Evolutionary conservation across 2,113 vertebrate genomes (phyloP).

Genomic region (Phylloscopus trochilus): DNA sequence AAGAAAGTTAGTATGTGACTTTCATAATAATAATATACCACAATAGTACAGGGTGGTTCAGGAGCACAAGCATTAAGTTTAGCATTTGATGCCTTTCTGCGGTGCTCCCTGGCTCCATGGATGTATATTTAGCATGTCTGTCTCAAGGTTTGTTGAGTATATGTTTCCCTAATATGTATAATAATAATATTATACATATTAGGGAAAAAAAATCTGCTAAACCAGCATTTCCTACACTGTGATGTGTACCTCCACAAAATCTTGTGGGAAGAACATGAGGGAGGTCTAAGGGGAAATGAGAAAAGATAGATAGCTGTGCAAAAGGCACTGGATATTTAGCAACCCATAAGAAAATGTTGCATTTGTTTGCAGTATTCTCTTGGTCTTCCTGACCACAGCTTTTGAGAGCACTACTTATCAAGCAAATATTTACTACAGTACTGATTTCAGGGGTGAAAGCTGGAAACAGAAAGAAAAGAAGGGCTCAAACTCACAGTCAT

Average conservation of each 20-base stretch:
- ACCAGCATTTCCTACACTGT: background rate
- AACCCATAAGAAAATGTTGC: background rate
- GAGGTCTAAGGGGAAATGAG: background rate
- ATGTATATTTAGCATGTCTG: background rate
- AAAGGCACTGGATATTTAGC: background rate
- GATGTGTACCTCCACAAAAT: background rate
- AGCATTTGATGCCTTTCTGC: background rate
- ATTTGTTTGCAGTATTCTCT: background rate
- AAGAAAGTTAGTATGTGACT: background rate
- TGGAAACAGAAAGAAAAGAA: background rate
- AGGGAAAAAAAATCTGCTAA: background rate
- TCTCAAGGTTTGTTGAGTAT: background rate
- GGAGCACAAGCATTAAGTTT: background rate
- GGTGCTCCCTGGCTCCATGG: background rate
- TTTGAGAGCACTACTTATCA: background rate
- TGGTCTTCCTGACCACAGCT: background rate
- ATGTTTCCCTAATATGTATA: background rate
- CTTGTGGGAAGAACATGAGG: background rate
- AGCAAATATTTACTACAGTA: background rate
- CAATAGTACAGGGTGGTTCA: background rate
- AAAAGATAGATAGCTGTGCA: background rate
- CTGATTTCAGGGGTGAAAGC: background rate
- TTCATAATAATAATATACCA: background rate
- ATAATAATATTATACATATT: background rate
- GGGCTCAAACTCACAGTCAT: background rate